Percentiles rank a stretch among this genome's conserved stretches.
Evolutionary conservation across 1,140 invertebrate genomes (phyloP).

Genomic region (Saxidomus purpurata): DNA sequence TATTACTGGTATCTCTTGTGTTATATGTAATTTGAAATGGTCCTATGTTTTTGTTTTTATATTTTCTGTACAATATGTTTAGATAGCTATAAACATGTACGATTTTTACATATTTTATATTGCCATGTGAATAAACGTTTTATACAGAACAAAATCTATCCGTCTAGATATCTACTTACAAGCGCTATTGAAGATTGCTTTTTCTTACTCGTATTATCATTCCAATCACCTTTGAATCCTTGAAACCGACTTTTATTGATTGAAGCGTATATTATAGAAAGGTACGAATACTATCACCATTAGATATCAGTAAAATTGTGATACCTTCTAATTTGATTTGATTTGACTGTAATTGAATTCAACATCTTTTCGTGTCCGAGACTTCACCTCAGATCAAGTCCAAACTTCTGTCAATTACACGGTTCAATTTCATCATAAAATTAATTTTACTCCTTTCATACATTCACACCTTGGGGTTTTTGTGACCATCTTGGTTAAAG

Average conservation of each 20-base stretch:
- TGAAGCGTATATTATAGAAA: not conserved
- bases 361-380: constrained; percentile 39
- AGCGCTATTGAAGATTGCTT: no score
- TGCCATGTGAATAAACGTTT: no score
- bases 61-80: no score
- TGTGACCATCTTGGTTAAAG: constrained; percentile 27
- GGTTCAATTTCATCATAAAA: constrained; percentile 51
- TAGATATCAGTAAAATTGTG: constrained; percentile 3
- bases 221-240: not conserved
- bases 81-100: no score
- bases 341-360: constrained; percentile 54
- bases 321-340: constrained; percentile 51
- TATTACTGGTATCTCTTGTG: no score
- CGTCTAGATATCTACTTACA: no score
- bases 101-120: no score
- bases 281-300: not conserved
- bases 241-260: not conserved
- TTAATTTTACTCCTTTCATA: constrained; percentile 27
- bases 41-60: no score
- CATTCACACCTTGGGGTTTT: constrained; percentile 21
- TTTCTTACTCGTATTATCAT: no score
- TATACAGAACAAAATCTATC: no score
- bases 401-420: constrained; percentile 36
- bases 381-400: constrained; percentile 42
- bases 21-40: no score